Base-by-base conservation (phyloP, 1,140 invertebrate genomes). In the Lysiphlebus fabarum region DNA sequence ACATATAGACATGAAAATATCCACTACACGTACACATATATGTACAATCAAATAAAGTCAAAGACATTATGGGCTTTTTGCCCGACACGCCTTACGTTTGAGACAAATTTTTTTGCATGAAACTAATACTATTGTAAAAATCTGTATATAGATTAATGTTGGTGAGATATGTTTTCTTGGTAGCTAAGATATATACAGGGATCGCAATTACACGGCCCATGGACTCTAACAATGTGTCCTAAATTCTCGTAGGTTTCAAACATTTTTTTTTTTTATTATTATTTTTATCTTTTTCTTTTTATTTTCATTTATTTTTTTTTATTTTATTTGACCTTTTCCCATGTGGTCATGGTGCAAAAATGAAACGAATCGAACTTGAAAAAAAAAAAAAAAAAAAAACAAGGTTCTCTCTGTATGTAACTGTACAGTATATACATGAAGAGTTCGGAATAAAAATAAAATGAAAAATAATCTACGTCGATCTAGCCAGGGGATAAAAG, bases 121-220 rank as follows among this genome's bases (percentile, higher is more conserved):
- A 36, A 11, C 7, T 34, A 49, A 17, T 37, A 51, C 36, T 34
- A 37, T 51, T 26, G 4, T 4, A 38, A 51, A 51, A 38, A 36
- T 38, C 36, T 12, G 47, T 51, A 36, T 51, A 36, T 10, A 40
- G 7, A 4, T 34, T 12, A 2, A 26, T 26, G 17, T 26, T 26
- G 17, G 17, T 26, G 17, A 26, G 17, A 4, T 49, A 10, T 12
- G 43, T 41, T 9, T 12, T 9, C 12, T 9, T 45, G 43, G 43
- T 45, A 26, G 11, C 36, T n/a, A 34, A 51, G 11, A n/a, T 42
- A 38, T 4, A n/a, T 7, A 36, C 2, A 17, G 36, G 41, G 7
- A 12, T 12, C 11, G n/a, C 45, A 48, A 57, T 57, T 57, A 57
- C 44, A 57, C 55, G 55, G 44, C 12, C 55, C 55, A 57, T 57